These are phyloP conservation scores for Hylaea fasciaria DNA, from an alignment of 2,888 invertebrate genomes.

Conservation along the genomic window DNA sequence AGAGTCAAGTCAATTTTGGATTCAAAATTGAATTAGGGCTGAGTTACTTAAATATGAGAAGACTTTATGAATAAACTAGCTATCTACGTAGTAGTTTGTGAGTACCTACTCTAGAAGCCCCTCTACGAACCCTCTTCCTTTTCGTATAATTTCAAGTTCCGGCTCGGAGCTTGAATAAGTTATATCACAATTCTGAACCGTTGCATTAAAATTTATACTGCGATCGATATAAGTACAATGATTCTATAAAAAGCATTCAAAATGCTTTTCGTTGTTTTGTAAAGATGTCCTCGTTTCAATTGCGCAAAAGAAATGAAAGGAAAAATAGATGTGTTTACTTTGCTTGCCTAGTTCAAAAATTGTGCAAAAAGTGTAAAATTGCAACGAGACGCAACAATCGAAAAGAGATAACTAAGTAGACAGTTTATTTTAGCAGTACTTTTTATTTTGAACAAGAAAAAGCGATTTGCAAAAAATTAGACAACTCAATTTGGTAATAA, in stretches of 20 bases:
- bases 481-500: conserved; percentile 35
- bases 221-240: conserved; percentile 52
- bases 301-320: not conserved
- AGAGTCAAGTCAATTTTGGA: conserved; percentile 1
- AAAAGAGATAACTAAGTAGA: conserved; percentile 22
- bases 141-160: conserved; percentile 74
- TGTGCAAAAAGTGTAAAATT: conserved; percentile 31
- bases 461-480: conserved; percentile 24
- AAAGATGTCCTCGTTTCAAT: conserved; percentile 18
- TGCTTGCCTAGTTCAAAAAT: conserved; percentile 26
- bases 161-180: conserved; percentile 70
- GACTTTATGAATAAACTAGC: conserved; percentile 27
- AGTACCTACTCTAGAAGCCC: conserved; percentile 26
- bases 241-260: conserved; percentile 19
- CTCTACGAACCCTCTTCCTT: conserved; percentile 66
- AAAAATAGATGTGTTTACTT: conserved; percentile 34
- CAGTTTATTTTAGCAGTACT: conserved; percentile 17
- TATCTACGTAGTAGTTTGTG: conserved; percentile 36
- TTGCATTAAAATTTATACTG: conserved; percentile 68
- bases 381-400: conserved; percentile 19
- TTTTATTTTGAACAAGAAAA: conserved; percentile 19
- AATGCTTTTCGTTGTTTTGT: conserved; percentile 10
- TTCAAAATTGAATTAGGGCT: conserved; percentile 6
- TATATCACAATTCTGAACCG: conserved; percentile 63
- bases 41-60: conserved; percentile 8